Evolutionary conservation across 2,113 vertebrate genomes (phyloP).

Genomic region (Pseudorhombus dupliciocellatus): DNA sequence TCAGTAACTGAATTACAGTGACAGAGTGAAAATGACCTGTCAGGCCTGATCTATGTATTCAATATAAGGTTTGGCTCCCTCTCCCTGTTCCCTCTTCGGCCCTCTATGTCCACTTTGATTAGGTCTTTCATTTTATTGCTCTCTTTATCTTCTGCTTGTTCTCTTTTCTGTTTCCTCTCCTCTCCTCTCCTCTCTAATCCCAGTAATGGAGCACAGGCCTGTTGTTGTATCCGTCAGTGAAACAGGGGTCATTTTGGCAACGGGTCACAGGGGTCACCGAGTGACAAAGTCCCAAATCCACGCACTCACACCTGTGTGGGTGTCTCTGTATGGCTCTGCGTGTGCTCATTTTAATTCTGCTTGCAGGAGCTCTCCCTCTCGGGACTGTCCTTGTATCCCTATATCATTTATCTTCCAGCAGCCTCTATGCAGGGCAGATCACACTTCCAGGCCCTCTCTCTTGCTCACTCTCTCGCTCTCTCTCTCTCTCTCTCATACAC

Average conservation of each 20-base stretch:
- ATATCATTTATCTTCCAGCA: conserved; percentile 4
- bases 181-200: conserved; percentile 19
- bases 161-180: not conserved
- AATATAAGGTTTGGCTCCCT: conserved; percentile 53
- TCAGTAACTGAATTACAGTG: conserved; percentile 67
- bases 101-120: conserved; percentile 51
- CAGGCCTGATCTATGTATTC: conserved; percentile 70
- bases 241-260: conserved; percentile 9
- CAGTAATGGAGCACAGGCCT: conserved; percentile 31
- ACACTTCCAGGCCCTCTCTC: not conserved
- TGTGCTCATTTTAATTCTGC: conserved; percentile 31
- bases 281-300: conserved; percentile 1
- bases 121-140: conserved; percentile 49
- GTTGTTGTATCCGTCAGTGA: conserved; percentile 37
- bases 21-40: conserved; percentile 73
- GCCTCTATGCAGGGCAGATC: conserved; percentile 16
- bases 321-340: not conserved
- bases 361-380: conserved; percentile 15
- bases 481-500: not conserved
- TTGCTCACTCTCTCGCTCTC: not conserved
- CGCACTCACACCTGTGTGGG: conserved; percentile 7
- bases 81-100: conserved; percentile 20
- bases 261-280: too few species aligned
- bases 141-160: conserved; percentile 37
- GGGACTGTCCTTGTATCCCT: conserved; percentile 13